Evolutionary conservation across 2,888 invertebrate species (phyloP), one percentile per base, ranked within the genome.

Genomic region (Geotrupes spiniger): DNA sequence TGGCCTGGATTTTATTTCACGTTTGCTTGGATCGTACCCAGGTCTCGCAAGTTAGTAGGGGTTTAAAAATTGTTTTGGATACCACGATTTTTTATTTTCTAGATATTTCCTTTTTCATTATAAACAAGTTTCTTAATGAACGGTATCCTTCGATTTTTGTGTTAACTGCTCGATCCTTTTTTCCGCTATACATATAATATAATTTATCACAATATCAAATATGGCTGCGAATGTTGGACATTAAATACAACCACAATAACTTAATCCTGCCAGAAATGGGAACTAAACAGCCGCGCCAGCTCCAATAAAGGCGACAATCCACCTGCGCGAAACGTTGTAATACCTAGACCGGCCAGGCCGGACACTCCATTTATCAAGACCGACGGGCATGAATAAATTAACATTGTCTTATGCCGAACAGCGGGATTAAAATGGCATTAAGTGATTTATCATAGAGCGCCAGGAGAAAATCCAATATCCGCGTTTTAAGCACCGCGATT

Each of bases 341-440:
- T 61, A 59, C 56, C 59, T 51, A 53, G 57, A 53, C 54, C 57
- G 54, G 59, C 57, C 50, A 56, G 57, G 50, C 59, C 54, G 65
- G 65, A 64, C 67, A 65, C 60, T 64, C 65, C 64, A 66, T 68
- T 68, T 64, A 68, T 68, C 66, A 66, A 61, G 43, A 56, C 63
- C 61, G 65, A 63, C 62, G 63, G 65, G 59, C 63, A 63, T 58
- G 66, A 65, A 68, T 68, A 66, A 65, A 68, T 68, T 66, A 68
- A 65, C 68, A 65, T 68, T 65, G 66, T 66, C 66, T 68, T 65
- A 61, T 59, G 56, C 42, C 49, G 61, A 61, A 63, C 63, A 58
- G 65, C 62, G 59, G 63, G 65, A 67, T 65, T 64, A 65, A 64
- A 58, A 65, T 59, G 62, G 64, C 65, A 63, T 63, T 64, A 61